Evolutionary conservation across 2,113 vertebrate species (phyloP).

Genomic region (Lagopus leucura): DNA sequence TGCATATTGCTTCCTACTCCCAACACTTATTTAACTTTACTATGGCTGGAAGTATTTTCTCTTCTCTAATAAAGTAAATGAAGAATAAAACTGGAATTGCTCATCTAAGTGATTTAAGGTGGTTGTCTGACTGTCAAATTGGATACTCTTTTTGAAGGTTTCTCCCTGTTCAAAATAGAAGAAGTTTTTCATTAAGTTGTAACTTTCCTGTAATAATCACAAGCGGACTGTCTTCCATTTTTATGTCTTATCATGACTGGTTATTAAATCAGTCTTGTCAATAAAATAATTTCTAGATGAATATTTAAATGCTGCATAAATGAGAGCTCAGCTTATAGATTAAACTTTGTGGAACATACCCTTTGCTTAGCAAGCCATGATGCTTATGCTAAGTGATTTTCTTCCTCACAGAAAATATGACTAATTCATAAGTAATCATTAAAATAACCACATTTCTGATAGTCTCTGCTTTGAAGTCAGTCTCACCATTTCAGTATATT

Average conservation of each 20-base stretch:
- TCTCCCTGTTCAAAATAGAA: background rate
- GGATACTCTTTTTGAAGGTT: background rate
- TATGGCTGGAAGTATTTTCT: background rate
- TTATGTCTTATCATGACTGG: background rate
- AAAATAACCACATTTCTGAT: background rate
- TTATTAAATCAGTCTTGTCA: background rate
- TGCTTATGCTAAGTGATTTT: background rate
- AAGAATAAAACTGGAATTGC: background rate
- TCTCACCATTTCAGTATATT: background rate
- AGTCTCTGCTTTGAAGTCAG: background rate
- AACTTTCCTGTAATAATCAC: background rate
- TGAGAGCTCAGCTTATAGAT: background rate
- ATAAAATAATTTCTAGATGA: background rate
- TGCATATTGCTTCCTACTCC: rapidly evolving
- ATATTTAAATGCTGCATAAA: background rate
- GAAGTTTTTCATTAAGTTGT: background rate
- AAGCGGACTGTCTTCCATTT: background rate
- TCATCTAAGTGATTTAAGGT: background rate
- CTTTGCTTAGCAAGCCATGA: background rate
- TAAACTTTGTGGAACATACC: background rate
- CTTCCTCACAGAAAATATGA: background rate
- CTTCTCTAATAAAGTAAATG: background rate
- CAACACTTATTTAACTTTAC: background rate
- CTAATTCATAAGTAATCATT: background rate
- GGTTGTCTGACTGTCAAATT: background rate